Evolutionary conservation across 2,797 vertebrate species (phyloP), one percentile per base, ranked within the genome.

Genomic region (Petrocephalus sullivani): DNA sequence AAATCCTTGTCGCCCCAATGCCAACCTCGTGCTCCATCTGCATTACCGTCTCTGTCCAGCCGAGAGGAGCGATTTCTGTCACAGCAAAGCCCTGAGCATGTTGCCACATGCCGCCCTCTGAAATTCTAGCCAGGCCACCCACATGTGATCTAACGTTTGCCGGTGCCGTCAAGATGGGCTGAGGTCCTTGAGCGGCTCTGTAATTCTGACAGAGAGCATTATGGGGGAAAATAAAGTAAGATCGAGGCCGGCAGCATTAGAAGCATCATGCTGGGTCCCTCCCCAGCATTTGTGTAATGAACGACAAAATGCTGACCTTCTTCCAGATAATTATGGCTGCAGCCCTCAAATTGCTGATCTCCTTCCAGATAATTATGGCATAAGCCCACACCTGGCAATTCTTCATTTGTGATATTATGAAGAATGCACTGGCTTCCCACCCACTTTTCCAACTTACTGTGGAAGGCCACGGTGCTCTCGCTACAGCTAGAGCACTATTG

Each of bases 351-450:
- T 58, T 58, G 54, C 84, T 53, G 84, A 85, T 53, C 84, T 57
- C 51, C 84, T 86, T 86, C 84, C 54, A 86, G 85, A 86, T 86
- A 86, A 86, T 86, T 86, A 86, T 86, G 85, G 85, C 8, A 12
- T 46, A 86, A 86, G 28, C 85, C 54, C 56, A 58, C 85, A 86
- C 85, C 85, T 86, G 56, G 85, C 54, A 41, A 46, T 60, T 86
- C 56, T 86, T 85, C 83, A 56, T 60, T 46, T 86, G 28, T 56
- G 16, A 46, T 60, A 46, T 60, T 58, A 86, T 86, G 56, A 86
- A 60, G 85, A 86, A 86, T 60, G 33, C 28, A 4, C 16, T 60
- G 54, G 3, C 56, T 60, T n/a, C 85, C 56, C 56, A n/a, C 56
- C 37, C 33, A n/a, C 54, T 86, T 37, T 28, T 16, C 54, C 54